Percentiles rank a stretch among this genome's conserved stretches.
phyloP scores from a whole-genome alignment of 1,140 invertebrate species.

The Drosophila arizonae region DNA sequence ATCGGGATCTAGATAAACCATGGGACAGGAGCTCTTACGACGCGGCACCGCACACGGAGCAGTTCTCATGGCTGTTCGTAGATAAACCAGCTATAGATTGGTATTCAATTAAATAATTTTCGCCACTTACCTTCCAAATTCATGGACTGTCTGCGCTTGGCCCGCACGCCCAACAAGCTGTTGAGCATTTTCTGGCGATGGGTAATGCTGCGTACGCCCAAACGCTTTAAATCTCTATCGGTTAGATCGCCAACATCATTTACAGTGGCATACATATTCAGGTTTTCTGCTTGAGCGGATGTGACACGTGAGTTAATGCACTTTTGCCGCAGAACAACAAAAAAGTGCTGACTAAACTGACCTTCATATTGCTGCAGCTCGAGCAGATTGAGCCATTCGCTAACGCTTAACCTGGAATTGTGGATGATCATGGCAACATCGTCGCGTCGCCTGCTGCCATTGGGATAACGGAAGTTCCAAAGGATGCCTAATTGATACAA shows the following conservation, averaged over 20 bases:
- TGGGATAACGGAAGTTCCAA: constrained; percentile 80
- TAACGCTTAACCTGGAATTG: constrained; percentile 70
- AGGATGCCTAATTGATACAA: constrained; percentile 58
- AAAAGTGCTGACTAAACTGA: constrained; percentile 16
- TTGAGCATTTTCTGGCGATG: constrained; percentile 86
- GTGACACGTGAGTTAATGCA: constrained; percentile 10
- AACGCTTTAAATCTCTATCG: constrained; percentile 85
- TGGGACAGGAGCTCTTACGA: constrained; percentile 71
- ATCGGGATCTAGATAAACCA: constrained; percentile 59
- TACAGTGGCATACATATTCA: constrained; percentile 84
- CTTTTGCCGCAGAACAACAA: neutral
- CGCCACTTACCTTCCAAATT: constrained; percentile 64
- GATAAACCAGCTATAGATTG: neutral
- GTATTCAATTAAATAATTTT: neutral
- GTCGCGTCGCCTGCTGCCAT: constrained; percentile 52
- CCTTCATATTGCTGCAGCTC: constrained; percentile 77
- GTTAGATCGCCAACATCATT: constrained; percentile 85
- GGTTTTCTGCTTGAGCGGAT: constrained; percentile 56
- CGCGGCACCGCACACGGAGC: constrained; percentile 35
- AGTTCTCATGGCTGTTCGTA: constrained; percentile 30
- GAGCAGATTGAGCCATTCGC: constrained; percentile 70
- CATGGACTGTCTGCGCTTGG: constrained; percentile 83
- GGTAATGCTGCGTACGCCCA: constrained; percentile 86
- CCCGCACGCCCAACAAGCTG: constrained; percentile 85
- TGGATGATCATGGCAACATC: constrained; percentile 70